These are phyloP conservation scores for Hycleus phaleratus DNA, from an alignment of 1,140 invertebrate species.

Conservation along the genomic window DNA sequence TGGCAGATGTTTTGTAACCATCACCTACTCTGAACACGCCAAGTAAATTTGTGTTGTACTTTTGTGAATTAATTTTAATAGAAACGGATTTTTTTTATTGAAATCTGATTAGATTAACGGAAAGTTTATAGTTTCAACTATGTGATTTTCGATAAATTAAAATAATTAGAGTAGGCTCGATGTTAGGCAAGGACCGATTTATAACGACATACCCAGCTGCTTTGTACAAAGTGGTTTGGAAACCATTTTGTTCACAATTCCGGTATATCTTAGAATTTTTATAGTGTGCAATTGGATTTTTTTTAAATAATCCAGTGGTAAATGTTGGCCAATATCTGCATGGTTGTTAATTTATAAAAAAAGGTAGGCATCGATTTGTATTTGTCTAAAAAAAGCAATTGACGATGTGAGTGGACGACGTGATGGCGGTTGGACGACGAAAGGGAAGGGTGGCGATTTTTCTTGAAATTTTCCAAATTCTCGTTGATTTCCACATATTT, in stretches of 20 bases:
- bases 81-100: conserved; percentile 18
- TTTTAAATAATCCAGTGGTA: neutral
- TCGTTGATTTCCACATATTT: neutral
- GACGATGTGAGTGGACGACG: neutral
- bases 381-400: neutral
- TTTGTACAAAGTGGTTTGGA: conserved; percentile 32
- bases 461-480: neutral
- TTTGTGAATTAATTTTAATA: conserved; percentile 14
- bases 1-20: conserved; percentile 41
- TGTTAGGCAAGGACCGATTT: conserved; percentile 25
- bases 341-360: neutral
- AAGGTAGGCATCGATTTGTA: neutral
- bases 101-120: neutral
- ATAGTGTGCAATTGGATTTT: conserved; percentile 2
- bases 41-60: conserved; percentile 8
- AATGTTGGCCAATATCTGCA: neutral
- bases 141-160: conserved; percentile 12
- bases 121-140: neutral
- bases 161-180: conserved; percentile 18
- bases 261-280: conserved; percentile 33
- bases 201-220: conserved; percentile 22
- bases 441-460: conserved; percentile 6
- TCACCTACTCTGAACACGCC: conserved; percentile 22
- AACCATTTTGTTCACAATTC: conserved; percentile 37
- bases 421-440: conserved; percentile 25